Percentiles rank a stretch among this genome's conserved stretches.
Evolutionary conservation across 2,888 invertebrate genomes (phyloP).

Genomic region (Epicampocera succincta): DNA sequence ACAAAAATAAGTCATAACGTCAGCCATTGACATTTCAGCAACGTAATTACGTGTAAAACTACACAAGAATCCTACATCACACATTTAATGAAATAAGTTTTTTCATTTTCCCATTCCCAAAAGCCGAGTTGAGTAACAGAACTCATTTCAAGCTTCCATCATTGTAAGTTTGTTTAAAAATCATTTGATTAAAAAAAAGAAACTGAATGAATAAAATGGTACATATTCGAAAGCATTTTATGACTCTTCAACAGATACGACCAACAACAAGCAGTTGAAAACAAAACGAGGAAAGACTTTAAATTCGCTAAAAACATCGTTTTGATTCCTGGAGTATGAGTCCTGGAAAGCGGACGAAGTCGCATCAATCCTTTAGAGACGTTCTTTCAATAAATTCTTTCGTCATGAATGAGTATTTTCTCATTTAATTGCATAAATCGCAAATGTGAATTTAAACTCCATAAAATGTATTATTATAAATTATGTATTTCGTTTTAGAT

Average conservation of each 20-base stretch:
- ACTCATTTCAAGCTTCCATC: background rate
- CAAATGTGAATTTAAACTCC: too few species aligned
- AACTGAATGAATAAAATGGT: conserved; percentile 29
- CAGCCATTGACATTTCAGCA: conserved; percentile 46
- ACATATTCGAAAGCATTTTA: conserved; percentile 10
- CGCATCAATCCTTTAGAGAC: too few species aligned
- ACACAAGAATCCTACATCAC: conserved; percentile 31
- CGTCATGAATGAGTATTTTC: too few species aligned
- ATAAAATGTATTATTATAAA: too few species aligned
- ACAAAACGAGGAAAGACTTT: conserved; percentile 3
- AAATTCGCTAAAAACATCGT: too few species aligned
- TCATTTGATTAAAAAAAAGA: background rate
- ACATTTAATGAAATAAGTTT: conserved; percentile 55
- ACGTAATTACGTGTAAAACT: conserved; percentile 37
- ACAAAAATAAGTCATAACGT: conserved; percentile 24
- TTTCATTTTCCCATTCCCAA: conserved; percentile 2
- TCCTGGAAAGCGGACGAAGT: too few species aligned
- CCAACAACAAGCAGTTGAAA: background rate
- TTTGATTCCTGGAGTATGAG: too few species aligned
- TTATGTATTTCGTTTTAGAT: background rate
- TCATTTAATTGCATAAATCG: too few species aligned
- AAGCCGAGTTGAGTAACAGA: conserved; percentile 8
- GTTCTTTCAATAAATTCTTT: too few species aligned
- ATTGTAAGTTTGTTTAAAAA: background rate
- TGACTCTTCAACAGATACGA: background rate